These are phyloP conservation scores for Ctenopoma multispine DNA, from an alignment of 2,797 vertebrate genomes.

Conservation along the genomic window DNA sequence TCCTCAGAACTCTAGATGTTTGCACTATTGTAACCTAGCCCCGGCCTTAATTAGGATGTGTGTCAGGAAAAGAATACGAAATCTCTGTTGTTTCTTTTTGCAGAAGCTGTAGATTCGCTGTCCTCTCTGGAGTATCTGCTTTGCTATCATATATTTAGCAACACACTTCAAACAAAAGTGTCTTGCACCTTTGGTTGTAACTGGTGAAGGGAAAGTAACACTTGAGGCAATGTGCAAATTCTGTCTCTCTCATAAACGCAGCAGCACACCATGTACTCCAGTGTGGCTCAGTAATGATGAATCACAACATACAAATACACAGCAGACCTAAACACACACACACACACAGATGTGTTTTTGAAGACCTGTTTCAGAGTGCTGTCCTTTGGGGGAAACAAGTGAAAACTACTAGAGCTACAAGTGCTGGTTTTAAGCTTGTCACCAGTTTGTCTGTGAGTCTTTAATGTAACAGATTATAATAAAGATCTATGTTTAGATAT, in stretches of 20 bases:
- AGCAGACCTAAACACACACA: conserved; percentile 4
- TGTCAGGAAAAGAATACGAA: background rate
- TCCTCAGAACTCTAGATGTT: background rate
- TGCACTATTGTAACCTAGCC: background rate
- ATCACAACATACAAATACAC: conserved; percentile 4
- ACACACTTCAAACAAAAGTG: conserved; percentile 57
- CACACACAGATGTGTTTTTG: background rate
- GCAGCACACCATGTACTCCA: background rate
- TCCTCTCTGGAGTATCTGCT: conserved; percentile 48
- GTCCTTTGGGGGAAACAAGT: background rate
- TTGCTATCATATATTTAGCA: conserved; percentile 59
- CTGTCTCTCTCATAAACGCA: conserved; percentile 16
- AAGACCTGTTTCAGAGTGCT: conserved; percentile 11
- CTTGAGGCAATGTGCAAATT: conserved; percentile 58
- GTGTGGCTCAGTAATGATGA: conserved; percentile 15
- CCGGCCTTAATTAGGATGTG: conserved; percentile 33
- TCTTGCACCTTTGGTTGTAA: conserved; percentile 58
- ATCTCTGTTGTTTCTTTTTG: conserved; percentile 6
- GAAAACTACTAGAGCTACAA: background rate
- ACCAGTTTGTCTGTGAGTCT: conserved; percentile 12
- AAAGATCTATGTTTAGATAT: conserved; percentile 6
- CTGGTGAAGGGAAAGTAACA: conserved; percentile 54
- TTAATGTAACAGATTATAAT: conserved; percentile 4
- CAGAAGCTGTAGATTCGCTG: background rate
- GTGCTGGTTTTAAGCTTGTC: background rate